Evolutionary conservation across 2,113 vertebrate species (phyloP).

Genomic region (Tretioscincus oriximinensis): DNA sequence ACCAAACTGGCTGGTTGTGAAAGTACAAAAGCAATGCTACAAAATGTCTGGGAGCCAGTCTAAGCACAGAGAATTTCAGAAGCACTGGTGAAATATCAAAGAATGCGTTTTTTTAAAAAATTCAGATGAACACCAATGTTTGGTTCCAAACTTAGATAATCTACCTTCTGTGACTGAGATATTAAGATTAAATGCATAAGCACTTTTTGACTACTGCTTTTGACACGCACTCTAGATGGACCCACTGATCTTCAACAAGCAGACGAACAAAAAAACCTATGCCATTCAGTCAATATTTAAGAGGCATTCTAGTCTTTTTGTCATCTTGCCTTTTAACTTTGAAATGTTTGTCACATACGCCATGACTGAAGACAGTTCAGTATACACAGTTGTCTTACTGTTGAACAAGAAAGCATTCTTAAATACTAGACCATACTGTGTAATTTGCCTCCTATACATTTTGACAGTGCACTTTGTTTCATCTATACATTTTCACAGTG

Average conservation of each 20-base stretch:
- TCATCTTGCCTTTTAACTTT: no score
- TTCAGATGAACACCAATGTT: neutral
- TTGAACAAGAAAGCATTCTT: neutral
- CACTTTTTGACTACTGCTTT: neutral
- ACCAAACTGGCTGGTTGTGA: no score
- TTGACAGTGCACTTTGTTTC: no score
- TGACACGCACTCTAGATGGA: neutral
- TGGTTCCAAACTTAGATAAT: neutral
- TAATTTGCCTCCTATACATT: neutral
- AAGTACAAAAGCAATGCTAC: no score
- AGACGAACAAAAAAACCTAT: no score
- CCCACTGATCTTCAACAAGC: no score
- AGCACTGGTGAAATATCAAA: neutral
- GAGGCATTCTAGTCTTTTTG: no score
- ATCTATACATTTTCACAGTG: neutral
- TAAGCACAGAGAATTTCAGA: neutral
- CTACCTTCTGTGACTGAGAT: neutral
- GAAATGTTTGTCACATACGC: no score
- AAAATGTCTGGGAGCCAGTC: neutral
- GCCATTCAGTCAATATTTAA: no score
- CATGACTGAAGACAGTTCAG: no score
- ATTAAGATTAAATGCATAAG: neutral
- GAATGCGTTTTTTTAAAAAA: neutral
- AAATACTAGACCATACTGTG: neutral
- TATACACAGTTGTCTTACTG: neutral